Percentiles rank a stretch among this genome's conserved stretches.
Evolutionary conservation across 2,888 invertebrate genomes (phyloP).

Genomic region (Eilema griseolum): DNA sequence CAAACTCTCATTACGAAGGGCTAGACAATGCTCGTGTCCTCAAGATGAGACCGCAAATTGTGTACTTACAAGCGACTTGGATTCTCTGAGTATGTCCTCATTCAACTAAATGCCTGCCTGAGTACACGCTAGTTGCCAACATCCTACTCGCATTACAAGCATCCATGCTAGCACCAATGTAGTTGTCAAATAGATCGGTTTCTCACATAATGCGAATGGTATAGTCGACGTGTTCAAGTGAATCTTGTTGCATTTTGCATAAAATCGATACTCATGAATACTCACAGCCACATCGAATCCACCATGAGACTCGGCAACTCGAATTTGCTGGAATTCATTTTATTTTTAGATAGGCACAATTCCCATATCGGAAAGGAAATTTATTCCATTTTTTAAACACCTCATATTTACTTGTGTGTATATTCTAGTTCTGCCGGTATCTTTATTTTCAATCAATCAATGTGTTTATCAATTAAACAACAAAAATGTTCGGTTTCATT

Average conservation of each 20-base stretch:
- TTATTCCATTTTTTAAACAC: conserved; percentile 64
- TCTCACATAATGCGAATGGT: conserved; percentile 69
- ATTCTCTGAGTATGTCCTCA: conserved; percentile 62
- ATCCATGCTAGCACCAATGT: conserved; percentile 70
- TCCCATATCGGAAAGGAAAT: conserved; percentile 54
- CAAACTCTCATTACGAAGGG: conserved; percentile 66
- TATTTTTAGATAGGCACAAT: conserved; percentile 72
- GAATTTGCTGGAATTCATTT: conserved; percentile 74
- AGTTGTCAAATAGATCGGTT: conserved; percentile 77
- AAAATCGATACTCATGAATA: conserved; percentile 87
- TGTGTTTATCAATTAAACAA: background rate
- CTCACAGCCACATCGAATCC: conserved; percentile 68
- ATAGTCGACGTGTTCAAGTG: conserved; percentile 78
- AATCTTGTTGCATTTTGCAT: conserved; percentile 87
- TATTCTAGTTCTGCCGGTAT: conserved; percentile 11
- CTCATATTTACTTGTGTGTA: conserved; percentile 34
- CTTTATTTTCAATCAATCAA: conserved; percentile 1
- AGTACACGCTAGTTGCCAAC: conserved; percentile 43
- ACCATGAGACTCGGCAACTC: conserved; percentile 72
- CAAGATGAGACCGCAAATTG: conserved; percentile 72
- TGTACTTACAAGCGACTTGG: conserved; percentile 48
- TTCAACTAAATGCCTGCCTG: conserved; percentile 45
- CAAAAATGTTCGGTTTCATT: background rate
- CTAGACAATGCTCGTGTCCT: conserved; percentile 38
- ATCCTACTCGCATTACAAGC: conserved; percentile 66